Percentiles rank a stretch among this genome's conserved stretches.
Conservation (phyloP, 2,797 vertebrate genomes). For the Falco cherrug region DNA sequence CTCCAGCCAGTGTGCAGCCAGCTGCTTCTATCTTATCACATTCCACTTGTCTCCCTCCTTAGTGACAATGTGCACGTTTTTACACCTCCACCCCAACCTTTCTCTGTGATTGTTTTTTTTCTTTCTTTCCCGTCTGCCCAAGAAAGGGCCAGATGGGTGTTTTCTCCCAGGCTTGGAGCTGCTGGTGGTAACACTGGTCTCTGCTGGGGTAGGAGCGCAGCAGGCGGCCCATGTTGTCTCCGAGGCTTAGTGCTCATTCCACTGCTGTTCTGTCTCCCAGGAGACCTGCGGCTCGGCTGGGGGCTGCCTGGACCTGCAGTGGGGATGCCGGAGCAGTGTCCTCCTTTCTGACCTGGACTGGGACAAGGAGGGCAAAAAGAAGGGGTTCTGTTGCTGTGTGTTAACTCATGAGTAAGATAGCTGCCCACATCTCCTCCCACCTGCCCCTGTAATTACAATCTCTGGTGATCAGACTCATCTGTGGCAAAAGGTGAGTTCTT, state of each 20-base stretch:
- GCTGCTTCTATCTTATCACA: neutral
- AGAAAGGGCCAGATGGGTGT: fast-evolving
- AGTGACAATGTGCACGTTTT: neutral
- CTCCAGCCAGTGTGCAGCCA: neutral
- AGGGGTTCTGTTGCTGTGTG: neutral
- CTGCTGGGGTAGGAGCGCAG: neutral
- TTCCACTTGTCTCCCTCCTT: neutral
- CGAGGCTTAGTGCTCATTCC: fast-evolving
- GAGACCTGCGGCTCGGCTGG: fast-evolving
- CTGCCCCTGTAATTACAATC: fast-evolving
- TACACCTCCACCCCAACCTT: too few species aligned
- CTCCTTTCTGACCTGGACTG: neutral
- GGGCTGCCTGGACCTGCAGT: neutral
- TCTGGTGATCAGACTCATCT: neutral
- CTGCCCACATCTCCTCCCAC: neutral
- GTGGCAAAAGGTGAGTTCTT: neutral
- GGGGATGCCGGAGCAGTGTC: neutral
- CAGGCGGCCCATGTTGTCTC: neutral
- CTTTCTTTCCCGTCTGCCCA: fast-evolving
- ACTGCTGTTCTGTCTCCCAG: fast-evolving
- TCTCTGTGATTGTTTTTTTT: neutral
- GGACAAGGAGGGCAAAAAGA: neutral
- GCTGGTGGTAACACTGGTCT: fast-evolving
- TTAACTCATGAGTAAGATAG: too few species aligned
- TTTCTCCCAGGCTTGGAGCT: fast-evolving